Evolutionary conservation across 1,140 invertebrate genomes (phyloP), one percentile per base, ranked within the genome.

Genomic region (Cryptotermes secundus): DNA sequence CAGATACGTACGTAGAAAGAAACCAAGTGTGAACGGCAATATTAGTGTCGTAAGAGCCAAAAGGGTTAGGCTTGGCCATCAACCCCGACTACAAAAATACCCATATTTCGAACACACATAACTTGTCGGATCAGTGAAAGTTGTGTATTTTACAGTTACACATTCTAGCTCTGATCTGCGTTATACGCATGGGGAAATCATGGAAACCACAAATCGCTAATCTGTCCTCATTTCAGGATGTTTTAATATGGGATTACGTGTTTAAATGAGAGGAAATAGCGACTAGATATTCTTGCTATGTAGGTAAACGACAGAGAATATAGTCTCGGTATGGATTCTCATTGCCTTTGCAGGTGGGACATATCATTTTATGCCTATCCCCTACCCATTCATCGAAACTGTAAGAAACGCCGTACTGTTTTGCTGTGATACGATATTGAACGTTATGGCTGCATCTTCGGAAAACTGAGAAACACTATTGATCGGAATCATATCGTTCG

Each of bases 1-100:
- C 80, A 82, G 38, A 82, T 82, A 82, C 81, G 81, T 82, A 59
- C 81, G 81, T 82, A 59, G 7, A 59, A 59, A 14, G 26, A 59
- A 59, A 59, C 53, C 16, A 19, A 72, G 59, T 31, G 59, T 72
- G 59, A 31, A n/a, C 59, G 59, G 59, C n/a, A 19, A 9, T 72
- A 72, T 14, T 31, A 72, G n/a, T 12, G n/a, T 72, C 9, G 59
- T n/a, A 72, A 31, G 4, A 72, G 1, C 31, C 26, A 72, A 26
- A 72, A 72, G 59, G 59, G 59, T 72, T 72, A 6, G n/a, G 45
- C 45, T 22, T 49, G 45, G 45, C 45, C 45, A 49, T 19, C 45
- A 49, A 49, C 45, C 45, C 45, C 45, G 45, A 49, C 45, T 49
- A 49, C 45, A 49, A 49, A 49, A 49, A 49, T 49, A 49, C 45